Base-by-base conservation (phyloP, 2,888 invertebrate genomes). In the Baronia brevicornis region DNA sequence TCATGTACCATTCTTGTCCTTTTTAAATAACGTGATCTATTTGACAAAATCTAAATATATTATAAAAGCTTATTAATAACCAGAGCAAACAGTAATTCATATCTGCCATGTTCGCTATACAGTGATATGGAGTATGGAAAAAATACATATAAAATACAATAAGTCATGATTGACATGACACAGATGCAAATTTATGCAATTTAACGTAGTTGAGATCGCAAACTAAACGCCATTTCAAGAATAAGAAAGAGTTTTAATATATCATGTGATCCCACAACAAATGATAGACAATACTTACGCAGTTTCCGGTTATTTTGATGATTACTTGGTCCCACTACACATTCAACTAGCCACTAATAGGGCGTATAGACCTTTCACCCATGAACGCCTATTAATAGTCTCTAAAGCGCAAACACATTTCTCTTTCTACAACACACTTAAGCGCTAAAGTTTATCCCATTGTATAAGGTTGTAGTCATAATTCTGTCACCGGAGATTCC, bases 401-500 rank as follows among this genome's bases (percentile, higher is more conserved):
- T 44, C 43, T 52, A 51, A 43, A 54, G 50, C 63, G 78, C 79
- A 78, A 71, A 74, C 69, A 56, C 54, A 56, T 54, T 51, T 62
- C 50, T 33, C n/a, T n/a, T n/a, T 67, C 79, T 82, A 82, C 80
- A 59, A 67, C 75, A 82, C 80, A 80, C 75, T 74, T 33, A 80
- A 80, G 79, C 78, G 46, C 51, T 41, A 45, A 46, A 46, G 38
- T 36, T 36, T 52, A 45, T 43, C 69, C 63, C 67, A 57, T 61
- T 48, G 49, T 56, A 65, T 53, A 64, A 48, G 49, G 48, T 45
- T 38, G 39, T 43, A 44, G 51, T 44, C 47, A 51, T 55, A 43
- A 49, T 43, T 66, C 77, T 72, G 42, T 73, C 79, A 79, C 80
- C 80, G 54, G 54, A 58, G 47, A 54, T 54, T 66, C 67, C 80